These are phyloP conservation scores for Phoronis australis DNA, from an alignment of 2,888 invertebrate species.

Conservation along the genomic window DNA sequence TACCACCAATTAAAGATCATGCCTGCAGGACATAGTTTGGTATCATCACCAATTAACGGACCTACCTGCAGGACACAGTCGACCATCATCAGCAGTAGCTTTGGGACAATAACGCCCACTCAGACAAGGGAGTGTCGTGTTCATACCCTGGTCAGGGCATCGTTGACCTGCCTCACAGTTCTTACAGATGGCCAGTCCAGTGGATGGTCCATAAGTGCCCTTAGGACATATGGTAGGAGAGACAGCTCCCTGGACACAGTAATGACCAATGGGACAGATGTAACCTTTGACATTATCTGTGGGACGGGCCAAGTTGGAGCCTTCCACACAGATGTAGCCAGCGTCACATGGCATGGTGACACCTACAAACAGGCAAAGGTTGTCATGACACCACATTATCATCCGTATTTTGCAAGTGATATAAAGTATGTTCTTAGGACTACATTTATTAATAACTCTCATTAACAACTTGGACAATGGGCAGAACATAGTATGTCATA, in stretches of 20 bases:
- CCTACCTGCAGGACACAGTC: conserved; percentile 41
- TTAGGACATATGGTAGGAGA: conserved; percentile 28
- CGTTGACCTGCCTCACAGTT: conserved; percentile 39
- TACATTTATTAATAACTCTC: no score
- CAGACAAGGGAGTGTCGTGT: conserved; percentile 36
- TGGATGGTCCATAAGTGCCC: conserved; percentile 30
- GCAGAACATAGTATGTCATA: no score
- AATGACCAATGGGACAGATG: conserved; percentile 45
- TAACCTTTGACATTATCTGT: conserved; percentile 39
- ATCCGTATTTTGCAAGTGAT: no score
- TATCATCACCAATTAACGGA: no score
- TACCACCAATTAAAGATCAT: no score
- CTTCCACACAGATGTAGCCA: conserved; percentile 42
- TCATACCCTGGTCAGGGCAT: conserved; percentile 43
- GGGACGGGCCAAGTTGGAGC: conserved; percentile 35
- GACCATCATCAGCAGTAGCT: conserved; percentile 37
- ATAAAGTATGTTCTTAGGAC: no score
- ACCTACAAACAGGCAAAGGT: no score
- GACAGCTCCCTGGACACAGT: conserved; percentile 37
- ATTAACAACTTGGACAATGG: no score
- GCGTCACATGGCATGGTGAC: conserved; percentile 35
- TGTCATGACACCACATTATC: no score
- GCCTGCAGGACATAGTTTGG: no score
- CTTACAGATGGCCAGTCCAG: conserved; percentile 28
- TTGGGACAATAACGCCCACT: conserved; percentile 42